Conservation (phyloP, 2,113 vertebrate species). For the Microtus montanus region DNA sequence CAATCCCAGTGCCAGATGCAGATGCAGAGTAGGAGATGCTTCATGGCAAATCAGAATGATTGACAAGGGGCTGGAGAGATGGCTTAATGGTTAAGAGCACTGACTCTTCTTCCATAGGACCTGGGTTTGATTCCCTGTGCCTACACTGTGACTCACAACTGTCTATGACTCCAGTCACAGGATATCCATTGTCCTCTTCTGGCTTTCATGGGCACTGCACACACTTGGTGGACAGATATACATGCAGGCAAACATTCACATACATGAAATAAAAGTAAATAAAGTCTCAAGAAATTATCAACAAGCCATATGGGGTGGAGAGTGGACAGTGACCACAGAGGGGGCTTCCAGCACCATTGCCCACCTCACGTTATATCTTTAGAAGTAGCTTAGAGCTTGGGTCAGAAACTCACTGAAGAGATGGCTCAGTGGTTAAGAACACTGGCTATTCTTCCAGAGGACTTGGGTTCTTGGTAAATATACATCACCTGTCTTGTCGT, state of each 20-base stretch:
- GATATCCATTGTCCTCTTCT: neutral
- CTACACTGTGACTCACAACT: neutral
- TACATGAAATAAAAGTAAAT: neutral
- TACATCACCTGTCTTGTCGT: too few relatives aligned
- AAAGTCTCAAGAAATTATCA: neutral
- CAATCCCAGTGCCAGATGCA: neutral
- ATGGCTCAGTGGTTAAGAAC: neutral
- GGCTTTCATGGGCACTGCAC: neutral
- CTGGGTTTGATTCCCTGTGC: neutral
- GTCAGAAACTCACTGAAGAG: neutral
- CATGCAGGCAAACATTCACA: neutral
- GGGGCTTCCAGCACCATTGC: neutral
- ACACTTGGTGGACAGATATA: neutral
- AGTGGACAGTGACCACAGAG: neutral
- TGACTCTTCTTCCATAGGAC: neutral
- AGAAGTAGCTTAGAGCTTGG: too few relatives aligned
- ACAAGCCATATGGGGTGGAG: neutral
- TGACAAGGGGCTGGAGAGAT: neutral
- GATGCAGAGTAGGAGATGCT: neutral
- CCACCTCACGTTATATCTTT: neutral
- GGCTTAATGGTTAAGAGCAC: neutral
- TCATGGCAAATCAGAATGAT: neutral
- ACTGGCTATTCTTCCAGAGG: too few relatives aligned
- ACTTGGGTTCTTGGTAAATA: too few relatives aligned
- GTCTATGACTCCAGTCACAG: neutral